Percentiles rank a stretch among this genome's conserved stretches.
These are phyloP conservation scores for Drosophila barbarae DNA, from an alignment of 2,888 invertebrate genomes.

Conservation along the genomic window DNA sequence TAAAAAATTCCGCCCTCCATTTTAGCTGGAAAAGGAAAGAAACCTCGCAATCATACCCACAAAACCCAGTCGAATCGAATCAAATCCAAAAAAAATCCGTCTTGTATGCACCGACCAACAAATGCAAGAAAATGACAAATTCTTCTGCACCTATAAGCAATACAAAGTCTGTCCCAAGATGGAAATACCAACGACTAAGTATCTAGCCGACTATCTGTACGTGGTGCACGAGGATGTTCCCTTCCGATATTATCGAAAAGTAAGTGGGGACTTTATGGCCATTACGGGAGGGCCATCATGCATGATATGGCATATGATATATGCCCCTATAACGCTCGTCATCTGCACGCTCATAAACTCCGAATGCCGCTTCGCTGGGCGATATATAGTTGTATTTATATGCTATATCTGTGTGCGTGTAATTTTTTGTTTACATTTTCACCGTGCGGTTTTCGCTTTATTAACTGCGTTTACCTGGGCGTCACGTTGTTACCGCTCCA, in stretches of 20 bases:
- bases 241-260: conserved; percentile 80
- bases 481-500: conserved; percentile 44
- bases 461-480: conserved; percentile 66
- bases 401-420: not conserved
- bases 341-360: conserved; percentile 43
- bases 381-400: not conserved
- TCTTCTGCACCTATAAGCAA: conserved; percentile 76
- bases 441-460: conserved; percentile 61
- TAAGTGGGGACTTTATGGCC: conserved; percentile 63
- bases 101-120: conserved; percentile 58
- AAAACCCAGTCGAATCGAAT: conserved; percentile 1
- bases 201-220: conserved; percentile 80
- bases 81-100: conserved; percentile 24
- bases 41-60: conserved; percentile 1
- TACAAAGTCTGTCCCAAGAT: conserved; percentile 79
- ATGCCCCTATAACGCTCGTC: conserved; percentile 30
- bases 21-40: conserved; percentile 18
- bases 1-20: conserved; percentile 6
- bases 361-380: conserved; percentile 40
- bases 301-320: conserved; percentile 49
- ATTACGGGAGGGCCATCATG: conserved; percentile 26
- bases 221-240: conserved; percentile 80
- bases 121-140: conserved; percentile 80
- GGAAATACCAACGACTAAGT: conserved; percentile 80
- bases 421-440: conserved; percentile 64